A percentile compares a stretch with the other conserved stretches of the same genome.
Evolutionary conservation across 2,888 invertebrate species (phyloP).

Genomic region (Panzeria rudis): DNA sequence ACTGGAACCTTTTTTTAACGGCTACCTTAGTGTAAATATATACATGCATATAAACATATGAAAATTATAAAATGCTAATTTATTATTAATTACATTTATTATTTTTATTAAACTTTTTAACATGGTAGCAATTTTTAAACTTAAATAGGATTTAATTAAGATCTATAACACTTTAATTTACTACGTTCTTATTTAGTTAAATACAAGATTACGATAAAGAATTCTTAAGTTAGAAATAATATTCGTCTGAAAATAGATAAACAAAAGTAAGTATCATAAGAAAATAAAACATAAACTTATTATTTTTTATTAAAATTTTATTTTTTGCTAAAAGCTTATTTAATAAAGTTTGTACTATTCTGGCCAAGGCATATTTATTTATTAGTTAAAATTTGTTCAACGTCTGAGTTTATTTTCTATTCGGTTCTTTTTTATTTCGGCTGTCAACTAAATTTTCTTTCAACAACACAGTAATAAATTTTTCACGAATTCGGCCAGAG

Average conservation of each 20-base stretch:
- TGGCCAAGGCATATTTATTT: no score
- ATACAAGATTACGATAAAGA: conserved; percentile 58
- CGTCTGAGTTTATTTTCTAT: no score
- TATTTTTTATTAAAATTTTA: no score
- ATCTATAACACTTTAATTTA: conserved; percentile 67
- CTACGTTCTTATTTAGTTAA: conserved; percentile 33
- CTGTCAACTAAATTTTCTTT: no score
- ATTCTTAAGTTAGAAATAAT: conserved; percentile 79
- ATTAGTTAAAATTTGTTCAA: no score
- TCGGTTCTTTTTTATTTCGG: no score
- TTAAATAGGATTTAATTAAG: conserved; percentile 69
- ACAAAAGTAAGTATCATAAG: neutral
- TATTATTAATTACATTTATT: conserved; percentile 30
- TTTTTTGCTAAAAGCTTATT: no score
- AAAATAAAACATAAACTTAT: neutral
- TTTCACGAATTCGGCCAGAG: no score
- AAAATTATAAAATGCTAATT: conserved; percentile 2
- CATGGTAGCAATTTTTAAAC: conserved; percentile 61
- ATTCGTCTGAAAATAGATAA: conserved; percentile 76
- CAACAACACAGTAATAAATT: no score
- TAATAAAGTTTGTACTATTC: no score
- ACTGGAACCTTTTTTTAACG: no score
- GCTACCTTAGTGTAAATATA: neutral
- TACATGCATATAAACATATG: no score
- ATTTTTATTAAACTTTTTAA: conserved; percentile 56